phyloP scores from a whole-genome alignment of 2,888 invertebrate species.

The Acleris sparsana region DNA sequence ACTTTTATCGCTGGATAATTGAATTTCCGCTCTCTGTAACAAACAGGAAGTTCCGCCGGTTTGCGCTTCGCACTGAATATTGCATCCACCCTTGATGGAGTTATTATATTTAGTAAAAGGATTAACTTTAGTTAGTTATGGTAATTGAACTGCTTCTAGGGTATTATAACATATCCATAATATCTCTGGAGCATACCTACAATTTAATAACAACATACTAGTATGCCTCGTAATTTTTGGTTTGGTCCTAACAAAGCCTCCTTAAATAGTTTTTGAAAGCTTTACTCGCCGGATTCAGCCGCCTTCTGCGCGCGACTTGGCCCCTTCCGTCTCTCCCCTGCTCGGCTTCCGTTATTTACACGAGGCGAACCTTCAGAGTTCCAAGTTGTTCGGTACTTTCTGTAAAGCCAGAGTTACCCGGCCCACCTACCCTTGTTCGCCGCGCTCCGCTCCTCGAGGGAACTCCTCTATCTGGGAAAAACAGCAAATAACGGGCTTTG shows the following conservation, averaged over 20 bases:
- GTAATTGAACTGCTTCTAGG: conserved; percentile 11
- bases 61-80: conserved; percentile 63
- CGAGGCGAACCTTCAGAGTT: conserved; percentile 67
- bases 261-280: conserved; percentile 77
- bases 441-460: conserved; percentile 48
- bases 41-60: conserved; percentile 74
- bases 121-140: conserved; percentile 44
- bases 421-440: conserved; percentile 46
- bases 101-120: conserved; percentile 68
- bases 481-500: conserved; percentile 67
- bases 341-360: conserved; percentile 66
- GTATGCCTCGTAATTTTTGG: conserved; percentile 42
- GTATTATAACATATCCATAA: too few relatives aligned
- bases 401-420: conserved; percentile 42
- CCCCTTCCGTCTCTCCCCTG: conserved; percentile 42
- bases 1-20: conserved; percentile 79
- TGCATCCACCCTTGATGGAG: conserved; percentile 63
- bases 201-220: conserved; percentile 28
- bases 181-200: not conserved
- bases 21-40: conserved; percentile 77
- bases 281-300: conserved; percentile 49
- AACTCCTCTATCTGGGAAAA: conserved; percentile 67
- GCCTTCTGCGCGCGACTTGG: conserved; percentile 60
- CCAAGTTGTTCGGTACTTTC: conserved; percentile 61
- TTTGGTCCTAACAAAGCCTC: conserved; percentile 63